Evolutionary conservation across 2,888 invertebrate genomes (phyloP).

Genomic region (Lasius platythorax): DNA sequence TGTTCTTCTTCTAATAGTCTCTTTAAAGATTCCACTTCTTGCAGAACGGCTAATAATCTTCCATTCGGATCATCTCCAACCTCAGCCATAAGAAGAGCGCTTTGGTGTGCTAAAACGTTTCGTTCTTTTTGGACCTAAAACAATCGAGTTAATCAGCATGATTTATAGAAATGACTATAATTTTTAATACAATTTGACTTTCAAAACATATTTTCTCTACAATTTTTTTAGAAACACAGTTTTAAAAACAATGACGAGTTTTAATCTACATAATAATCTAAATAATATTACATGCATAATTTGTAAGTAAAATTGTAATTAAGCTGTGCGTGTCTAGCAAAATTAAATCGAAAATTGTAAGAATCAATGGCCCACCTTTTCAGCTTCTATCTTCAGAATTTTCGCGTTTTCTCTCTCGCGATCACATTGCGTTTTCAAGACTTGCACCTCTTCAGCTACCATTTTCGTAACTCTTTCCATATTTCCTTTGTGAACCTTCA

Average conservation of each 20-base stretch:
- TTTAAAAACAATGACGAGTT: not conserved
- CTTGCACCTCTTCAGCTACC: constrained; percentile 89
- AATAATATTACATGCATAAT: not conserved
- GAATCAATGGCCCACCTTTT: constrained; percentile 79
- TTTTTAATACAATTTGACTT: not conserved
- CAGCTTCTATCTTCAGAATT: constrained; percentile 85
- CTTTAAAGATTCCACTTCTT: constrained; percentile 89
- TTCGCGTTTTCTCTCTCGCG: constrained; percentile 88
- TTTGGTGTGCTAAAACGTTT: constrained; percentile 90
- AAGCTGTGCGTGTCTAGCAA: not conserved
- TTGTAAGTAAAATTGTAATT: not conserved
- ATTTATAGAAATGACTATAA: not conserved
- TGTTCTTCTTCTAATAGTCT: constrained; percentile 89
- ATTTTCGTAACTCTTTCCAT: constrained; percentile 90
- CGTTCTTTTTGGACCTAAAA: constrained; percentile 88
- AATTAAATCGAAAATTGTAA: not conserved
- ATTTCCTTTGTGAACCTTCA: constrained; percentile 87
- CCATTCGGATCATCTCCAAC: constrained; percentile 87
- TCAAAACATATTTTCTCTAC: not conserved
- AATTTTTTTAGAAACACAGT: not conserved
- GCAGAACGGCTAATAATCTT: constrained; percentile 86
- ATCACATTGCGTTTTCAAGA: constrained; percentile 89
- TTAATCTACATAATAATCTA: not conserved
- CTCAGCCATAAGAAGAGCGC: constrained; percentile 89
- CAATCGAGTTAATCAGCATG: not conserved